Conservation (phyloP, 2,888 invertebrate species). For the Adelognathus sp. region DNA sequence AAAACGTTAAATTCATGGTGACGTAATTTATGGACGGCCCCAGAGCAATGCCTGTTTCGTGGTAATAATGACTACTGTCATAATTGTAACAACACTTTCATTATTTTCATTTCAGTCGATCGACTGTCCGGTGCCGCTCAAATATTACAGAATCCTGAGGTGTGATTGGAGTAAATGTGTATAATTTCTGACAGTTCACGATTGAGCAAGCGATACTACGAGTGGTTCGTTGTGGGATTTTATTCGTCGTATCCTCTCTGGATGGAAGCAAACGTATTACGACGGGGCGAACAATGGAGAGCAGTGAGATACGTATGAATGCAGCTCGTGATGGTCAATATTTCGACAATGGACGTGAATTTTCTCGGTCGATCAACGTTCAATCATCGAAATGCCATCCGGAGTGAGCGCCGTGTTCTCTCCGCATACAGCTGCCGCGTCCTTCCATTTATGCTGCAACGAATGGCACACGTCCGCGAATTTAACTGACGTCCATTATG, state of each 20-base stretch:
- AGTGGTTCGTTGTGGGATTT: neutral
- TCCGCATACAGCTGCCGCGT: conserved; percentile 7
- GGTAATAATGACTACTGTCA: no score
- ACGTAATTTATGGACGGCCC: no score
- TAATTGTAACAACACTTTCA: no score
- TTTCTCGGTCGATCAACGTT: conserved; percentile 51
- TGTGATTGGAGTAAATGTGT: no score
- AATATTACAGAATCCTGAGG: no score
- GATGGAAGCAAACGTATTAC: neutral
- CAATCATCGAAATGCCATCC: conserved; percentile 54
- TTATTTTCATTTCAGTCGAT: no score
- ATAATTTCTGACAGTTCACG: no score
- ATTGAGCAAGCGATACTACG: neutral
- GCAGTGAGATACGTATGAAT: neutral
- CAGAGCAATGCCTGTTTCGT: no score
- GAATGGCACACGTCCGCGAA: conserved; percentile 41
- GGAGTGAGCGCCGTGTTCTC: conserved; percentile 23
- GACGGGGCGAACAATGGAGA: neutral
- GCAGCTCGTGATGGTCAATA: conserved; percentile 26
- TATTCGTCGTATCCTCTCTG: neutral
- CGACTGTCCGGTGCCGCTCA: no score
- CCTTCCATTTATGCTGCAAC: conserved; percentile 23
- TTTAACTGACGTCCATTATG: conserved; percentile 28
- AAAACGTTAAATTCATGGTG: no score
- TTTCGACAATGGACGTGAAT: conserved; percentile 44